Base-by-base conservation (phyloP, 2,888 invertebrate genomes). In the Nephrocerus scutellatus region DNA sequence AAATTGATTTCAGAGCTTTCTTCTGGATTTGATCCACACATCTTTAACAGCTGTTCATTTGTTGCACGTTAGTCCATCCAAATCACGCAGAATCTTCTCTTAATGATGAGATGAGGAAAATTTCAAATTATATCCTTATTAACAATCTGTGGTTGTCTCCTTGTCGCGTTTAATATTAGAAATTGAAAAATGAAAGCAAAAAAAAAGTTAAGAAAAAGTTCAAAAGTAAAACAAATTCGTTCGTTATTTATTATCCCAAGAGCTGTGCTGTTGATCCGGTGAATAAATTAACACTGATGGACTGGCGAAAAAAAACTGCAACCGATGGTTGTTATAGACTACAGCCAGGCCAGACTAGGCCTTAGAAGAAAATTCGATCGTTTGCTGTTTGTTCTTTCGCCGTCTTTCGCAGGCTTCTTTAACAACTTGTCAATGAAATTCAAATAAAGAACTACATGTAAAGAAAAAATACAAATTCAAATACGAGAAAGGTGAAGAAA, bases 241-340 rank as follows among this genome's bases (percentile, higher is more conserved):
- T 41, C n/a, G n/a, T 22, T 12, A 34, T 39, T 36, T 10, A 16
- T 39, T 48, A 36, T 47, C 33, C 42, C 32, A 32, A 35, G 42
- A 47, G 48, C 41, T 28, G 45, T 58, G 68, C 61, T 66, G 64
- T 59, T 63, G 60, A 59, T 58, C 59, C 66, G 62, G 60, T 62
- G 66, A 60, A 61, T 62, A 66, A 67, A 67, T 67, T 64, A 66
- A 64, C 66, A 66, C 65, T 63, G 68, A 63, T 57, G 59, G 54
- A 54, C 56, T 55, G 52, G 53, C 36, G 32, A 36, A 35, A 37
- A 46, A 48, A 51, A 51, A 49, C 43, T 53, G 53, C 53, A 52
- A 48, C 45, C 48, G 48, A n/a, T n/a, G n/a, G n/a, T 35, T 43
- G 47, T 39, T 45, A 19, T 34, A 43, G 39, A 40, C 36, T 23